Percentiles rank a stretch among this genome's conserved stretches.
These are phyloP conservation scores for Boloria euphrosyne DNA, from an alignment of 2,888 invertebrate species.

Conservation along the genomic window DNA sequence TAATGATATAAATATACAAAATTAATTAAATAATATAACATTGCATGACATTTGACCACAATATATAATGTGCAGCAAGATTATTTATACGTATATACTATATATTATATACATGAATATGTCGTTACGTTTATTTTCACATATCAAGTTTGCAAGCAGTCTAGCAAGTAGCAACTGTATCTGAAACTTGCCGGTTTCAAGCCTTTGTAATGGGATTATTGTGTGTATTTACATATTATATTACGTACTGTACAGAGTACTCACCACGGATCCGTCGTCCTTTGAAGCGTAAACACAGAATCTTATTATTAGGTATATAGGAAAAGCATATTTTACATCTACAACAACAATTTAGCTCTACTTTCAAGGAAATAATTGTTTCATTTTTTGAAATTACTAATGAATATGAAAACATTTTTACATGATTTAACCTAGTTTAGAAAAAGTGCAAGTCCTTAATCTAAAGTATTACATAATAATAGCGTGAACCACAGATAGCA, in stretches of 20 bases:
- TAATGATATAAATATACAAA: too few species aligned
- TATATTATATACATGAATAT: too few species aligned
- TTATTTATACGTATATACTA: not conserved
- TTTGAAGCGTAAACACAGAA: slow-evolving; percentile 72
- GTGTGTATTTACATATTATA: slow-evolving; percentile 10
- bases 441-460: too few species aligned
- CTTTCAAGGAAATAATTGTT: not conserved
- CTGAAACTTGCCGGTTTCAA: slow-evolving; percentile 9
- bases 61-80: not conserved
- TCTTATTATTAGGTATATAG: slow-evolving; percentile 55
- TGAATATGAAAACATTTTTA: too few species aligned
- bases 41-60: not conserved
- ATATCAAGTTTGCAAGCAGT: slow-evolving; percentile 17
- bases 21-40: too few species aligned
- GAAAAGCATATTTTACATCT: slow-evolving; percentile 24
- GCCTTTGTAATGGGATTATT: slow-evolving; percentile 20
- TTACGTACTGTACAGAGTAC: slow-evolving; percentile 46
- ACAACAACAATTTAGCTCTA: not conserved
- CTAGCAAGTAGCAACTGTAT: slow-evolving; percentile 16
- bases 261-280: slow-evolving; percentile 81
- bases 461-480: too few species aligned
- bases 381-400: not conserved
- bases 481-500: too few species aligned
- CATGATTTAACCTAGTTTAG: too few species aligned
- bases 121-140: not conserved